Evolutionary conservation across 2,888 invertebrate species (phyloP).

Genomic region (Caenorhabditis drosophilae): DNA sequence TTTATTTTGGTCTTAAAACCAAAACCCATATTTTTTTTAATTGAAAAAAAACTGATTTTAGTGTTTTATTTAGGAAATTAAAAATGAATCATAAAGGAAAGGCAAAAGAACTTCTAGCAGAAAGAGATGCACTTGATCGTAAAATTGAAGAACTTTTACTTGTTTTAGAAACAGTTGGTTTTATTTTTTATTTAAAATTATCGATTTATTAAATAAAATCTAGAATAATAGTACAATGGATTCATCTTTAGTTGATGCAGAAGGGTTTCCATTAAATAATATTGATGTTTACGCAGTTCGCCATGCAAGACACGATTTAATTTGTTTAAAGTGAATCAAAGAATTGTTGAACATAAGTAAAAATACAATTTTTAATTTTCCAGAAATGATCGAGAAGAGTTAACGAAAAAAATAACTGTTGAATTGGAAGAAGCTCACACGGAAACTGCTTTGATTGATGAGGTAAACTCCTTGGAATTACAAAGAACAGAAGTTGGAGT

Average conservation of each 20-base stretch:
- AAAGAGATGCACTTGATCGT: constrained; percentile 56
- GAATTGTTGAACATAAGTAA: too few species aligned
- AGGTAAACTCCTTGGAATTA: too few species aligned
- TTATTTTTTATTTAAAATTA: background rate
- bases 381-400: constrained; percentile 84
- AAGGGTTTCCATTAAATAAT: constrained; percentile 86
- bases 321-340: constrained; percentile 79
- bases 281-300: constrained; percentile 90
- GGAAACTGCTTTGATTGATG: background rate
- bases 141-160: constrained; percentile 38
- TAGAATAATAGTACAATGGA: constrained; percentile 74
- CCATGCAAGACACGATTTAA: constrained; percentile 84
- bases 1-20: too few species aligned
- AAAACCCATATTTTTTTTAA: too few species aligned
- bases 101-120: constrained; percentile 50
- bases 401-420: constrained; percentile 80
- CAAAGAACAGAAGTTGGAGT: too few species aligned
- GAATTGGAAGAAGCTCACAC: constrained; percentile 18
- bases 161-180: constrained; percentile 35
- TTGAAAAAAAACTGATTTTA: too few species aligned
- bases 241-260: constrained; percentile 82
- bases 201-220: constrained; percentile 3
- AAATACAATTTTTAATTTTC: constrained; percentile 10
- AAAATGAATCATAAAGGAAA: constrained; percentile 20
- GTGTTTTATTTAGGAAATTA: too few species aligned